Evolutionary conservation across 37 sponge, comb jelly and placozoan genomes (phyloP).

Genomic region (Chondrilla cf. caribensis): DNA sequence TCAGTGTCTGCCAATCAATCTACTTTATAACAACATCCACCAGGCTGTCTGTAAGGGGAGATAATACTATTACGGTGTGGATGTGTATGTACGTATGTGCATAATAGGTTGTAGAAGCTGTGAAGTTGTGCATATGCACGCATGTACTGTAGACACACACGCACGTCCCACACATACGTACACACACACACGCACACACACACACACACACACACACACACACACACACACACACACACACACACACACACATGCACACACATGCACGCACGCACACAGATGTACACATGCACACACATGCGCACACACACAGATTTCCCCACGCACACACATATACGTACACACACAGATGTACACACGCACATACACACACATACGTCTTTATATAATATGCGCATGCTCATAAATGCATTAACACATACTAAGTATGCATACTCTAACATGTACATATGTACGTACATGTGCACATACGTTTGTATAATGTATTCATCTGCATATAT

Average conservation of each 20-base stretch:
- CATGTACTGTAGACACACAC: too few species aligned
- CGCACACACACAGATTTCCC: background rate
- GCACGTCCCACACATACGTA: too few species aligned
- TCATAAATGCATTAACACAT: background rate
- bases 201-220: conserved; percentile 10
- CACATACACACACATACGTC: background rate
- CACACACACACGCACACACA: background rate
- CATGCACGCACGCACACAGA: background rate
- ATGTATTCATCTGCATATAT: too few species aligned
- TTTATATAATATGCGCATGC: background rate
- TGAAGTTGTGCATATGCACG: too few species aligned
- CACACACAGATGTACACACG: background rate
- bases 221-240: conserved; percentile 20
- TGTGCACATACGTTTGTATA: too few species aligned
- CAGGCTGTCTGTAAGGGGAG: too few species aligned
- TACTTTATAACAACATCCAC: too few species aligned
- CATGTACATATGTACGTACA: too few species aligned
- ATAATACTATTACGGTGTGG: too few species aligned
- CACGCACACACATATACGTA: background rate
- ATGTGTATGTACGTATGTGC: too few species aligned
- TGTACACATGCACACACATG: background rate
- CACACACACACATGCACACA: conserved; percentile 8
- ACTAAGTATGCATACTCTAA: background rate
- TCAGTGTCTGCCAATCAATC: too few species aligned
- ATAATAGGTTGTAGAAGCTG: too few species aligned